A percentile compares a stretch with the other conserved stretches of the same genome.
Conservation (phyloP, 2,797 vertebrate genomes). For the Acanthis flammea region DNA sequence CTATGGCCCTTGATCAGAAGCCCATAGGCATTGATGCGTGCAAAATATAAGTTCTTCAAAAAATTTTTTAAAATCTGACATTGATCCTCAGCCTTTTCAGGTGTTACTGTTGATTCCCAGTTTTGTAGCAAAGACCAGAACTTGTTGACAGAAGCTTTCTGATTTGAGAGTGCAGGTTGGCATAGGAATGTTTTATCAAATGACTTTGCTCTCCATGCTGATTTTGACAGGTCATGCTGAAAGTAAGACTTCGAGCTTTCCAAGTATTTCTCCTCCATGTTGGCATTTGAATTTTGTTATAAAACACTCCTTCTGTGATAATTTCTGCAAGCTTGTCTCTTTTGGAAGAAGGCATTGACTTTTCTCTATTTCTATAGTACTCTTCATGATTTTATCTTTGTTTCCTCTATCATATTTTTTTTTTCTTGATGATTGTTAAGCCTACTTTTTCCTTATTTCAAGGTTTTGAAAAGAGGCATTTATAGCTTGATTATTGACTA, state of each 20-base stretch:
- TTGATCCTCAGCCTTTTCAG: background rate
- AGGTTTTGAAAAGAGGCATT: background rate
- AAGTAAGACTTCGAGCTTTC: background rate
- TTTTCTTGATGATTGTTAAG: background rate
- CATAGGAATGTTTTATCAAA: background rate
- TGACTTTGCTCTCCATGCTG: background rate
- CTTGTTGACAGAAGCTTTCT: background rate
- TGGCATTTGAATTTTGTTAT: slow-evolving; percentile 67
- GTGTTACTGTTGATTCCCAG: background rate
- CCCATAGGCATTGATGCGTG: background rate
- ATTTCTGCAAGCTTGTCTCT: slow-evolving; percentile 60
- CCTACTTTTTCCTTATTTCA: background rate
- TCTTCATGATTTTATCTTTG: slow-evolving; percentile 50
- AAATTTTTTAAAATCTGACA: background rate
- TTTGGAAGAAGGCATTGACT: slow-evolving; percentile 55
- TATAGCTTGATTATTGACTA: background rate
- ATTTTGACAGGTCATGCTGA: background rate
- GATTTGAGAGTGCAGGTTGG: background rate
- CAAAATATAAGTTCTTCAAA: background rate
- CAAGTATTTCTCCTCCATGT: background rate
- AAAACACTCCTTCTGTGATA: slow-evolving; percentile 62
- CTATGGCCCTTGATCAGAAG: background rate
- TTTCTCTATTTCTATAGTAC: slow-evolving; percentile 63
- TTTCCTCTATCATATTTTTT: slow-evolving; percentile 26
- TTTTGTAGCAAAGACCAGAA: background rate